A percentile compares a stretch with the other conserved stretches of the same genome.
Evolutionary conservation across 2,113 vertebrate genomes (phyloP).

Genomic region (Xiphophorus hellerii): DNA sequence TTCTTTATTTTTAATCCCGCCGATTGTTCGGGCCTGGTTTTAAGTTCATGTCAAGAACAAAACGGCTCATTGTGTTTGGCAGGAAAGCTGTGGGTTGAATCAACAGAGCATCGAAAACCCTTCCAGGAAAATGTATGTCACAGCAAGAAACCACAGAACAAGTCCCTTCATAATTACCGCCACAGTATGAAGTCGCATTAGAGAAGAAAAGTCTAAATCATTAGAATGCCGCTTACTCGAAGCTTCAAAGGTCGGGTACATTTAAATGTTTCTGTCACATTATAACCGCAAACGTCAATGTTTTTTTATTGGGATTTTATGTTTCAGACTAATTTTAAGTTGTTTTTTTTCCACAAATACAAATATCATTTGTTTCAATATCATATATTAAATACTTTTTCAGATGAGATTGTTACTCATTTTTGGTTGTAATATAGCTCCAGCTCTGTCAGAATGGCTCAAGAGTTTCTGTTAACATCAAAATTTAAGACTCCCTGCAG

Average conservation of each 20-base stretch:
- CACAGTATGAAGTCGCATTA: not conserved
- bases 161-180: constrained; percentile 4
- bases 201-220: constrained; percentile 2
- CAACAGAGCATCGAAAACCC: not conserved
- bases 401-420: no score
- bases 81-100: constrained; percentile 23
- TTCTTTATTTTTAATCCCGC: not conserved
- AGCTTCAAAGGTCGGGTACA: not conserved
- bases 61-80: not conserved
- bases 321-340: no score
- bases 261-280: not conserved
- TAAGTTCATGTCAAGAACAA: not conserved
- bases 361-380: no score
- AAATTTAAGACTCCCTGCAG: no score
- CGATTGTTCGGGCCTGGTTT: not conserved
- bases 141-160: constrained; percentile 10
- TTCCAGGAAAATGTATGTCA: constrained; percentile 26
- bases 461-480: no score
- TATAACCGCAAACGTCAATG: not conserved
- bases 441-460: no score
- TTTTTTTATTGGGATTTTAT: not conserved
- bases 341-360: no score
- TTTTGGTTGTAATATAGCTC: no score
- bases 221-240: not conserved
- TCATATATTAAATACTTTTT: no score